Evolutionary conservation across 1,140 invertebrate genomes (phyloP).

Genomic region (Aethina tumida): DNA sequence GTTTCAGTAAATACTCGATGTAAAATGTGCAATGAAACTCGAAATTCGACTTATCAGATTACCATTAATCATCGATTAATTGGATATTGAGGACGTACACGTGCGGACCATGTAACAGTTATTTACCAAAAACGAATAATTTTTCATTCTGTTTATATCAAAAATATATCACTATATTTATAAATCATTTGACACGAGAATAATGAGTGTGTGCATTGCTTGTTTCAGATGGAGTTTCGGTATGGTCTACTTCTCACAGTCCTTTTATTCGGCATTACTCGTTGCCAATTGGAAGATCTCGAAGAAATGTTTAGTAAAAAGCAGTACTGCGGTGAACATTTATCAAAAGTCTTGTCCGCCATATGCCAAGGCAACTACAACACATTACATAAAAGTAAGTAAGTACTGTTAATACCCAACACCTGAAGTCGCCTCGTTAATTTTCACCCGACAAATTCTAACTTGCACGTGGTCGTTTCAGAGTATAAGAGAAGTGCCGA

Average conservation of each 20-base stretch:
- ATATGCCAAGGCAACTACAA: conserved; percentile 19
- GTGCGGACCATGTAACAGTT: too few species aligned
- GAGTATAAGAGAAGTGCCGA: not conserved
- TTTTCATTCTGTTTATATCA: too few species aligned
- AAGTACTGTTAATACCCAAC: conserved; percentile 5
- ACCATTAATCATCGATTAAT: too few species aligned
- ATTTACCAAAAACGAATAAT: too few species aligned
- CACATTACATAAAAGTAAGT: conserved; percentile 12
- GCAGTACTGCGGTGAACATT: conserved; percentile 18
- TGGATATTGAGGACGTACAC: too few species aligned
- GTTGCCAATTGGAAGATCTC: not conserved
- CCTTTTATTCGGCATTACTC: not conserved
- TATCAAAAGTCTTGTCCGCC: conserved; percentile 16
- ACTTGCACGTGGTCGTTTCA: not conserved
- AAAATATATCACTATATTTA: too few species aligned
- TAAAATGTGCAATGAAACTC: too few species aligned
- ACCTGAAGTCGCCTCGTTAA: not conserved
- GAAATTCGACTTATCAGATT: too few species aligned
- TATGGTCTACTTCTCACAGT: not conserved
- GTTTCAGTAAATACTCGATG: too few species aligned
- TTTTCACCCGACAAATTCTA: not conserved
- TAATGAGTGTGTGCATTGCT: too few species aligned
- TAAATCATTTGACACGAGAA: too few species aligned
- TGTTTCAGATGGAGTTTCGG: conserved; percentile 7
- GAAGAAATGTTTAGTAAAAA: conserved; percentile 5